Percentiles rank a stretch among this genome's conserved stretches.
Evolutionary conservation across 2,888 invertebrate genomes (phyloP).

Genomic region (Gnatocerus cornutus): DNA sequence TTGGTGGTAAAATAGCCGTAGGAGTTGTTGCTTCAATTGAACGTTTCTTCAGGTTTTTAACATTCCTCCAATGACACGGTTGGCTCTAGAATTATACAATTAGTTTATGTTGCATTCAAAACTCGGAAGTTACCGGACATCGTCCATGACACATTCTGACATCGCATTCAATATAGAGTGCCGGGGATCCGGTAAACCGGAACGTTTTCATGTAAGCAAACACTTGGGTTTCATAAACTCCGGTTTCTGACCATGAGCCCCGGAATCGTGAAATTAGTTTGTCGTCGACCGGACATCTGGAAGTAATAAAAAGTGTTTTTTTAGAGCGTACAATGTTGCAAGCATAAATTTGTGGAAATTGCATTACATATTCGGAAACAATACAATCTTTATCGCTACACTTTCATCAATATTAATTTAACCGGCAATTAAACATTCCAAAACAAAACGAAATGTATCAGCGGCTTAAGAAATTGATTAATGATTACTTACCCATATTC

Average conservation of each 20-base stretch:
- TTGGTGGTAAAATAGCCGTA: conserved; percentile 64
- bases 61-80: conserved; percentile 94
- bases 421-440: too few species aligned
- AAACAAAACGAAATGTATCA: too few species aligned
- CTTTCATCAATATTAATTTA: too few species aligned
- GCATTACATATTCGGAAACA: too few species aligned
- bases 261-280: conserved; percentile 93
- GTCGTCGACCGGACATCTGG: conserved; percentile 92
- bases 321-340: not conserved
- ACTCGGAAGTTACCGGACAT: conserved; percentile 81
- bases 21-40: conserved; percentile 74
- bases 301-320: conserved; percentile 51
- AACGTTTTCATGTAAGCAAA: conserved; percentile 97
- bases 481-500: conserved; percentile 85
- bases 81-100: conserved; percentile 79
- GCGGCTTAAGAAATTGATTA: too few species aligned
- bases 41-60: conserved; percentile 86
- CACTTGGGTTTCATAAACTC: conserved; percentile 93
- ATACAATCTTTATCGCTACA: too few species aligned
- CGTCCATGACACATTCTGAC: conserved; percentile 96
- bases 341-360: too few species aligned
- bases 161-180: conserved; percentile 95
- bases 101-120: not conserved
- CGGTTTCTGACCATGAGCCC: conserved; percentile 93
- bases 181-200: conserved; percentile 94